These are phyloP conservation scores for Zapornia atra DNA, from an alignment of 2,113 vertebrate genomes.

Conservation along the genomic window DNA sequence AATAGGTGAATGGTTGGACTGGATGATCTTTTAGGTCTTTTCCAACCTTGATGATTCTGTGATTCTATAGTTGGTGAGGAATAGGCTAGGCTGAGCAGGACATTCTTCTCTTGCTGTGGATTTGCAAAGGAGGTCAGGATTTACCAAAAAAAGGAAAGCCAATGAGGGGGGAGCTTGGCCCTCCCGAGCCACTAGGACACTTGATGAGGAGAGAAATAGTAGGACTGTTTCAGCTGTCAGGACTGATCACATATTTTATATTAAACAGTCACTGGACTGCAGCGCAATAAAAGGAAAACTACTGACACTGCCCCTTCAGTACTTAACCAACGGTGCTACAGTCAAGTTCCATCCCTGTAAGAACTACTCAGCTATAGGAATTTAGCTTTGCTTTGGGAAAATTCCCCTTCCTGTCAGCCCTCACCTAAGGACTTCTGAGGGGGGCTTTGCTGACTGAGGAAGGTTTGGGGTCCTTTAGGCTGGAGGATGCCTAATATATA, in stretches of 20 bases:
- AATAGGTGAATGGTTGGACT: too few species aligned
- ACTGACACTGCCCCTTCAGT: not conserved
- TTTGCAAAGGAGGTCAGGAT: not conserved
- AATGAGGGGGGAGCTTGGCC: not conserved
- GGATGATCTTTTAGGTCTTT: too few species aligned
- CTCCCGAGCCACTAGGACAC: not conserved
- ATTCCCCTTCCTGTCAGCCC: not conserved
- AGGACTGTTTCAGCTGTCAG: not conserved
- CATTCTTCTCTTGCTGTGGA: not conserved
- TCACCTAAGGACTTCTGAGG: rapidly evolving
- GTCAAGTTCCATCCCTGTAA: not conserved
- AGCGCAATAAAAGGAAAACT: not conserved
- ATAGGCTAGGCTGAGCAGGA: not conserved
- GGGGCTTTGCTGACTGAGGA: not conserved
- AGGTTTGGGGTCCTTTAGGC: not conserved
- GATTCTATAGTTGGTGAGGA: not conserved
- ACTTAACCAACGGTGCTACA: not conserved
- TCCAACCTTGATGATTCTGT: too few species aligned
- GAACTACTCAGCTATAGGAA: not conserved
- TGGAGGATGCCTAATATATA: not conserved
- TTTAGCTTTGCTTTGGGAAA: not conserved
- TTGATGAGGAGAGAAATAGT: not conserved
- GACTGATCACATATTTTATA: not conserved
- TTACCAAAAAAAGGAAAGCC: not conserved
- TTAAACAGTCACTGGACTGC: not conserved